Percentiles rank a stretch among this genome's conserved stretches.
phyloP scores from a whole-genome alignment of 2,888 invertebrate species.

The Tortricodes alternella region DNA sequence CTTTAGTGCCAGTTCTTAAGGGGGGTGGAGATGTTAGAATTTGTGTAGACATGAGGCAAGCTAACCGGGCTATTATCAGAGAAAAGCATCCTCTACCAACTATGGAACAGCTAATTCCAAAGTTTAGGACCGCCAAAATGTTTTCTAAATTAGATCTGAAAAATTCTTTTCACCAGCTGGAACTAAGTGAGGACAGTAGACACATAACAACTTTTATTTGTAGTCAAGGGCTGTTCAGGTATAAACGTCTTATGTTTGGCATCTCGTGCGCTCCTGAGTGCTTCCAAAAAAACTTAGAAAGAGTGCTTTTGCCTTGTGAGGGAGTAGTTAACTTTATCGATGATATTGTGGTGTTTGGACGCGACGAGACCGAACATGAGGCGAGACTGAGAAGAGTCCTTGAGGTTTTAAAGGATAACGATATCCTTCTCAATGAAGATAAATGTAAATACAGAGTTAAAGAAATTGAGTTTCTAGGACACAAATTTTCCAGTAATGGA shows the following conservation, averaged over 20 bases:
- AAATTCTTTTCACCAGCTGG: not conserved
- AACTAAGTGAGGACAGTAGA: not conserved
- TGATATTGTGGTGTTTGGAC: not conserved
- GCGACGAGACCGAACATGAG: not conserved
- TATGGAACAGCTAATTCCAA: not conserved
- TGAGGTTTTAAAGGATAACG: not conserved
- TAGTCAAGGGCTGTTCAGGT: not conserved
- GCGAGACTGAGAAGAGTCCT: not conserved
- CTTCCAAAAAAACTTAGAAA: not conserved
- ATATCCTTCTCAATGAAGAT: not conserved
- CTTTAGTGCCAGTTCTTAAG: not conserved
- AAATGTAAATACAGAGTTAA: not conserved
- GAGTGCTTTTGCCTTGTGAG: not conserved
- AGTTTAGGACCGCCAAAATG: not conserved
- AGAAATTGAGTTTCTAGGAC: not conserved
- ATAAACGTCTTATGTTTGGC: too few relatives aligned
- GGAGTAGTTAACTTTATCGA: too few relatives aligned
- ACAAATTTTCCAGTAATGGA: not conserved
- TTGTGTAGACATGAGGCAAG: not conserved
- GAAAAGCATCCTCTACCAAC: not conserved
- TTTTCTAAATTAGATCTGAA: not conserved
- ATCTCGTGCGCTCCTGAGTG: not conserved
- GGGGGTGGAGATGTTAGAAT: not conserved
- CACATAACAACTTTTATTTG: not conserved
- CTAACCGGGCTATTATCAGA: not conserved